Base-by-base conservation (phyloP, 1,140 invertebrate genomes). In the Heliothis virescens region DNA sequence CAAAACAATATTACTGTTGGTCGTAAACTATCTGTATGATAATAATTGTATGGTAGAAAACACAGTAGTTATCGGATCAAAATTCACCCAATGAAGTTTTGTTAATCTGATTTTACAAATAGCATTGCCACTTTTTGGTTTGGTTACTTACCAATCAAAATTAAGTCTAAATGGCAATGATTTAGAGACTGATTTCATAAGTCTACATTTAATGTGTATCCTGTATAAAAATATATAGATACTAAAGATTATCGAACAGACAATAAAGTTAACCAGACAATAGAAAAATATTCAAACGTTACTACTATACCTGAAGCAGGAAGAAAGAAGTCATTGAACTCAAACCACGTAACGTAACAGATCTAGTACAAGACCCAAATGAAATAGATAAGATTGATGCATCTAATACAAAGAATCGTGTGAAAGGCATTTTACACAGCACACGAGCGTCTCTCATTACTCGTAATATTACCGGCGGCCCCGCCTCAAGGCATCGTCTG, bases 391-490 rank as follows among this genome's bases (percentile, higher is more conserved):
- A 67, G 63, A 60, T 18, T 48, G 29, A 48, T 48, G 41, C 63
- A 18, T 18, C 63, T 48, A 67, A 67, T 71, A 52, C 67, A 26
- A 52, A 71, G 48, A 52, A 50, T 71, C 67, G 67, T 71, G 67
- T 71, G 67, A 71, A 71, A 71, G 67, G 47, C 67, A 16, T 57
- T 53, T 57, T 34, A 57, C 15, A 12, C 15, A 13, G 57, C 57
- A 50, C 29, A 55, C 52, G 26, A 53, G 48, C 21, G 52, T 12
- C 67, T 57, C 69, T 72, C 29, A 57, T 72, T 72, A 72, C 69
- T 57, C 69, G 69, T 57, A 41, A 72, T 72, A 72, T 57, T 71
- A 71, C 67, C 67, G 67, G 67, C 67, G 67, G 67, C 67, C 15
- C 47, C 52, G 69, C 74, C 59, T 71, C 60, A 16, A 41, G 74